A percentile compares a stretch with the other conserved stretches of the same genome.
phyloP scores from a whole-genome alignment of 2,888 invertebrate species.

The Criorhina ranunculi region DNA sequence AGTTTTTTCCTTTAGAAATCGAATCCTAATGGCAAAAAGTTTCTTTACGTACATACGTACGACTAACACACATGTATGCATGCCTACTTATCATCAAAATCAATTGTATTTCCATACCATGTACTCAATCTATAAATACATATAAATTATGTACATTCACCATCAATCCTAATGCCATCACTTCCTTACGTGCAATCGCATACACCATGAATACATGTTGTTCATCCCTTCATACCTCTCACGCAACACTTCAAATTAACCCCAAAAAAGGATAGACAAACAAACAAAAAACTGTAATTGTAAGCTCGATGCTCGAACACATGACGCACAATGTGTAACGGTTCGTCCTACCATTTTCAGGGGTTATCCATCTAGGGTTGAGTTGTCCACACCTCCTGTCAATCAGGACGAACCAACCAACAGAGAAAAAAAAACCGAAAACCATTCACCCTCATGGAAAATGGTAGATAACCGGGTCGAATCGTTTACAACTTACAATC shows the following conservation, averaged over 20 bases:
- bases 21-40: too few relatives aligned
- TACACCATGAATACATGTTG: background rate
- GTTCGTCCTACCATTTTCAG: slow-evolving; percentile 47
- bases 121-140: too few relatives aligned
- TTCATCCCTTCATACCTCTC: slow-evolving; percentile 12
- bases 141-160: background rate
- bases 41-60: too few relatives aligned
- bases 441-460: slow-evolving; percentile 75
- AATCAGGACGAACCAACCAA: slow-evolving; percentile 72
- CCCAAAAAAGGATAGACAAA: slow-evolving; percentile 28
- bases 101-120: too few relatives aligned
- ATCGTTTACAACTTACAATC: slow-evolving; percentile 74
- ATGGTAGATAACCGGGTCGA: slow-evolving; percentile 76
- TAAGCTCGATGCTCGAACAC: slow-evolving; percentile 61
- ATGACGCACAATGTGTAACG: slow-evolving; percentile 65
- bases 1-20: too few relatives aligned
- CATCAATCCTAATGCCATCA: background rate
- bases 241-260: slow-evolving; percentile 50
- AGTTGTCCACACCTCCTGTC: slow-evolving; percentile 78
- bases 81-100: too few relatives aligned
- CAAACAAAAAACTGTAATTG: slow-evolving; percentile 41
- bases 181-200: background rate
- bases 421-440: slow-evolving; percentile 9
- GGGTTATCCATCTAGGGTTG: slow-evolving; percentile 61
- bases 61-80: too few relatives aligned